These are phyloP conservation scores for Ceyx margarethae DNA, from an alignment of 2,113 vertebrate species.

Conservation along the genomic window DNA sequence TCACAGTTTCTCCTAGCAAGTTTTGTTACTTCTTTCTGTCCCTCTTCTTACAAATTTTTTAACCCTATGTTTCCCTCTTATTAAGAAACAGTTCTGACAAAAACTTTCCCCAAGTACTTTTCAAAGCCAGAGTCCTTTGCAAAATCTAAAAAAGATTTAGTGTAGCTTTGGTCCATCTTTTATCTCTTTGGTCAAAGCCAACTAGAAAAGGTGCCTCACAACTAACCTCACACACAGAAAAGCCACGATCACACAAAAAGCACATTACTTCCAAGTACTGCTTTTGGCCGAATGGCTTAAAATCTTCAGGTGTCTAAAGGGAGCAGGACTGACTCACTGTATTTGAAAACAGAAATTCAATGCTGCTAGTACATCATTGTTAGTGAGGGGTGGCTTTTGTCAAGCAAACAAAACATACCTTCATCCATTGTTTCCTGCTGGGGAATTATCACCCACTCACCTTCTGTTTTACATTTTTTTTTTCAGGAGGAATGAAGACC, in stretches of 20 bases:
- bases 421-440: not conserved
- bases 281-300: not conserved
- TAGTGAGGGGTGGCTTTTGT: not conserved
- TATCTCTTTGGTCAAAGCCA: not conserved
- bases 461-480: not conserved
- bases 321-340: constrained; percentile 1
- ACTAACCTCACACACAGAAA: not conserved
- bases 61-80: not conserved
- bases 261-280: not conserved
- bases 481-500: not conserved
- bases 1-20: not conserved
- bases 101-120: not conserved
- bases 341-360: constrained; percentile 15
- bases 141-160: not conserved
- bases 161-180: not conserved
- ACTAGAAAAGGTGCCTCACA: not conserved
- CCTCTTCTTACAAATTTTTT: not conserved
- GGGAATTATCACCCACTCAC: not conserved
- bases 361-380: not conserved
- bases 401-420: not conserved
- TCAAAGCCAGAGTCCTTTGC: not conserved
- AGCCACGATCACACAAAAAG: not conserved
- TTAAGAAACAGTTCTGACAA: not conserved
- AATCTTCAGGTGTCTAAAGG: not conserved
- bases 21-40: not conserved